Evolutionary conservation across 1,140 invertebrate species (phyloP).

Genomic region (Drosophila parvula): DNA sequence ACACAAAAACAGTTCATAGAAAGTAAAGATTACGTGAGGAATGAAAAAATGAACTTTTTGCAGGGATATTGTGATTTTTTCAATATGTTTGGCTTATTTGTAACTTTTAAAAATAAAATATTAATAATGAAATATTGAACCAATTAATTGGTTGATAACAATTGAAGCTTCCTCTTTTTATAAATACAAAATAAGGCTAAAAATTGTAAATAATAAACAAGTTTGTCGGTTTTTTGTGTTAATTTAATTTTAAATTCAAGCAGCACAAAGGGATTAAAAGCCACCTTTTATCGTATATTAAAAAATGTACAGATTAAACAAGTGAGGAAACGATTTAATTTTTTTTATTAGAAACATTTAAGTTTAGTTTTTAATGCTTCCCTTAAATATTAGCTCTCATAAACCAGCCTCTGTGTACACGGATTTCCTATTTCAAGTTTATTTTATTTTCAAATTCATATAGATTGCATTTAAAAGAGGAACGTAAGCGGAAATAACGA

Average conservation of each 20-base stretch:
- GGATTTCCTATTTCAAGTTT: neutral
- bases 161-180: neutral
- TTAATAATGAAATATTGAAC: neutral
- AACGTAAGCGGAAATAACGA: constrained; percentile 34
- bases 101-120: neutral
- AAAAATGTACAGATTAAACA: neutral
- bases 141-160: neutral
- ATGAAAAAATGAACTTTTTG: constrained; percentile 15
- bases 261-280: neutral
- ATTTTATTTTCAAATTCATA: constrained; percentile 29
- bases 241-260: neutral
- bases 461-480: constrained; percentile 32
- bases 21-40: neutral
- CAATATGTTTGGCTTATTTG: neutral
- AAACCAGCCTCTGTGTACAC: neutral
- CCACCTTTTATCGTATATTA: too few relatives aligned
- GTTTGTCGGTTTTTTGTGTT: neutral
- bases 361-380: neutral
- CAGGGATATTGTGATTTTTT: neutral
- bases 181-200: neutral
- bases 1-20: neutral
- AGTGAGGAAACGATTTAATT: too few relatives aligned
- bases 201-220: neutral
- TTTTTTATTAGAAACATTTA: too few relatives aligned
- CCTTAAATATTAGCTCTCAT: neutral